Conservation (phyloP, 2,888 invertebrate genomes). For the Perithous albicinctus region DNA sequence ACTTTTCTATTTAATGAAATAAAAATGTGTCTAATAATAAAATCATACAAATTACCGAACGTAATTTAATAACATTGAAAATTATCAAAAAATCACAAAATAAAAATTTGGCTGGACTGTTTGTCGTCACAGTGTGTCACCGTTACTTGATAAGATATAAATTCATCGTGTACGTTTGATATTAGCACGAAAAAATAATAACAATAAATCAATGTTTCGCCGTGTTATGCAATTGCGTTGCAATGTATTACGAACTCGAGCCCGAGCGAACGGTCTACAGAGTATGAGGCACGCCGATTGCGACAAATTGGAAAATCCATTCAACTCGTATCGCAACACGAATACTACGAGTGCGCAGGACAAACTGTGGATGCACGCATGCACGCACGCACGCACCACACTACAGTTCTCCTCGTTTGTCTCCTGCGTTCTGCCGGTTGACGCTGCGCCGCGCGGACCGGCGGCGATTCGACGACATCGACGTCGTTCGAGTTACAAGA, state of each 20-base stretch:
- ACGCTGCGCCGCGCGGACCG: conserved; percentile 14
- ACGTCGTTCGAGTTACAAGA: conserved; percentile 44
- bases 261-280: not conserved
- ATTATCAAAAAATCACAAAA: too few species aligned
- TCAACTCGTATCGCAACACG: conserved; percentile 45
- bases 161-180: not conserved
- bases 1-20: too few species aligned
- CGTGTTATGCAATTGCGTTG: not conserved
- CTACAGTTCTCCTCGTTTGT: conserved; percentile 32
- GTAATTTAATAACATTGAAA: too few species aligned
- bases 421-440: conserved; percentile 29
- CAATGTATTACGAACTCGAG: conserved; percentile 2
- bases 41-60: too few species aligned
- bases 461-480: conserved; percentile 50
- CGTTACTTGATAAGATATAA: not conserved
- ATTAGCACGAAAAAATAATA: not conserved
- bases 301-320: conserved; percentile 64
- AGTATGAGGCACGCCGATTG: conserved; percentile 38
- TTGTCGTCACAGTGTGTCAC: not conserved
- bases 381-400: conserved; percentile 36
- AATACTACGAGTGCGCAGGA: conserved; percentile 12
- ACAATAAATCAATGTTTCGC: not conserved
- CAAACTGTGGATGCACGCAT: conserved; percentile 46
- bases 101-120: too few species aligned
- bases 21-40: too few species aligned